Evolutionary conservation across 2,113 vertebrate species (phyloP).

Genomic region (Physeter macrocephalus): DNA sequence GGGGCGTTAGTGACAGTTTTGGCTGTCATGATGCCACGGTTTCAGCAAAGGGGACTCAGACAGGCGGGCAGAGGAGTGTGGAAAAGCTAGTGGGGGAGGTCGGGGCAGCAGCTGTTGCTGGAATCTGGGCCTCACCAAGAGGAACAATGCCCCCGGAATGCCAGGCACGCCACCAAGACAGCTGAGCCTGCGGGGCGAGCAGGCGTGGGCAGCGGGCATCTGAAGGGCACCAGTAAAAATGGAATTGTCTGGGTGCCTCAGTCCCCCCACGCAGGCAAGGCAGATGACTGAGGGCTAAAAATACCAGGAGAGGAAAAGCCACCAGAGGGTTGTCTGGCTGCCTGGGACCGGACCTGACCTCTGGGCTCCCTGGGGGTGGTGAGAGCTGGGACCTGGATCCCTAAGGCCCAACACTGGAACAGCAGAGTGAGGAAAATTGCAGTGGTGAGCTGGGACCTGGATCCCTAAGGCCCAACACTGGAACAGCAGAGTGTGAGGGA

Average conservation of each 20-base stretch:
- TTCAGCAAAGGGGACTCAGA: neutral
- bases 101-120: slow-evolving; percentile 73
- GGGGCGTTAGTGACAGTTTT: neutral
- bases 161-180: slow-evolving; percentile 55
- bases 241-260: neutral
- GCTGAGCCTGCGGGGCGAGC: slow-evolving; percentile 49
- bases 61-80: neutral
- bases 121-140: slow-evolving; percentile 41
- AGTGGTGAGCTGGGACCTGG: neutral
- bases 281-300: slow-evolving; percentile 57
- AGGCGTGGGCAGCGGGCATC: neutral
- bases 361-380: neutral
- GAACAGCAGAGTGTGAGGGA: too few relatives aligned
- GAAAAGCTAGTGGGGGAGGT: neutral
- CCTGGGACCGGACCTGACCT: neutral
- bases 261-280: neutral
- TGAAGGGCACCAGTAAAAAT: slow-evolving; percentile 29
- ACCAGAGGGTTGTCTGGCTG: neutral
- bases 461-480: neutral
- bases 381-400: neutral
- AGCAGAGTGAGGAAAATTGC: rapidly evolving
- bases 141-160: slow-evolving; percentile 58
- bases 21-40: neutral
- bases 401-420: too few relatives aligned
- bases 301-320: slow-evolving; percentile 28